Evolutionary conservation across 2,113 vertebrate species (phyloP), one percentile per base, ranked within the genome.

Genomic region (Pandion haliaetus): DNA sequence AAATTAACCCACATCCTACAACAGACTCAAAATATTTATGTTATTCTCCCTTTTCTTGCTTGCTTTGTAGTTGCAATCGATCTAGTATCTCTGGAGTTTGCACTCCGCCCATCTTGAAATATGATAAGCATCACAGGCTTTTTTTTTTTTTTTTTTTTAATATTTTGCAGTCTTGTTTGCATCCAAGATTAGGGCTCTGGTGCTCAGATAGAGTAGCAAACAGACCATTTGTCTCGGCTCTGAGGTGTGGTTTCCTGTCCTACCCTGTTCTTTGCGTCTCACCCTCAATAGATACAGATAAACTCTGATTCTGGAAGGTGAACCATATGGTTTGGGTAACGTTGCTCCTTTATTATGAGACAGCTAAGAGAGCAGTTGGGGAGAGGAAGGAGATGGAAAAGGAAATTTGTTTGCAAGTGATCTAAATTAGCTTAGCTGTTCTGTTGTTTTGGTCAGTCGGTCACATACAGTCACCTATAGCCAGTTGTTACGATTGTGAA

Each of bases 311-410:
- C 87, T 88, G 47, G 55, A 92, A 87, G 93, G 86, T 71, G 65
- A 82, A 83, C 92, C 97, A 96, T 98, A 96, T 98, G 97, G 94
- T 98, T 98, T 98, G 94, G 97, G 93, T 98, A 97, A 95, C 97
- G 96, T 96, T 97, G 94, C 69, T 88, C 32, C 80, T 94, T 86
- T 76, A 42, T 61, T 93, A 61, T 18, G n/a, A 90, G 89, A 72
- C 78, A 79, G 76, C 72, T 69, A 71, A 67, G 86, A 59, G 76
- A 90, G 71, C 57, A 79, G 6, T 10, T 79, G 16, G 9, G 34
- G 57, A 72, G 70, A 74, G 66, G 80, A 81, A 86, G 67, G 70
- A 85, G 69, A 62, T 76, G 29, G 70, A 74, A 85, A 96, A 93
- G 86, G 90, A 88, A 92, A 59, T 86, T 57, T 79, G 34, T 47